These are phyloP conservation scores for Azorinus chamasolen DNA, from an alignment of 2,888 invertebrate species.

Conservation along the genomic window DNA sequence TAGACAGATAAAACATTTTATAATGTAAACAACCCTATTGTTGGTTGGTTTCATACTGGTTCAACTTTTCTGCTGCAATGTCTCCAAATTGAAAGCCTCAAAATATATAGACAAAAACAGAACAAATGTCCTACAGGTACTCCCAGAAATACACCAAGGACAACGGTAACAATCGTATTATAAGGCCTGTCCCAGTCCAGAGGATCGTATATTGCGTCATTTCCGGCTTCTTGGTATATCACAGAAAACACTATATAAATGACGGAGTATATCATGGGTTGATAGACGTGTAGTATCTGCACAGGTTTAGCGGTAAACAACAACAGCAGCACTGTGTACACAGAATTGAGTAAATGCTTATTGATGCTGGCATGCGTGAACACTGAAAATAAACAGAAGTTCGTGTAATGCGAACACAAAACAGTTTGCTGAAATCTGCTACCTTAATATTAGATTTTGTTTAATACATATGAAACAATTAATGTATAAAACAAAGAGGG, in stretches of 20 bases:
- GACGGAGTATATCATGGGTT: slow-evolving; percentile 59
- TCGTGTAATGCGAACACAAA: no score
- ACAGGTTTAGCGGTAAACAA: not conserved
- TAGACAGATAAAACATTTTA: no score
- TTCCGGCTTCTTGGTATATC: slow-evolving; percentile 63
- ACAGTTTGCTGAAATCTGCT: no score
- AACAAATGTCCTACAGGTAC: slow-evolving; percentile 61
- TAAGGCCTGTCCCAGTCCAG: slow-evolving; percentile 62
- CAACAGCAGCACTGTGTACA: not conserved
- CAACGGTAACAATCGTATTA: slow-evolving; percentile 15
- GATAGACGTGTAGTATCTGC: slow-evolving; percentile 63
- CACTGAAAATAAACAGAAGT: slow-evolving; percentile 46
- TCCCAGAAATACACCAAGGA: slow-evolving; percentile 41
- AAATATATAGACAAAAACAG: slow-evolving; percentile 50
- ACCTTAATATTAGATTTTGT: no score
- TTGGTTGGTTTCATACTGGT: no score
- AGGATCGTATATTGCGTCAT: slow-evolving; percentile 54
- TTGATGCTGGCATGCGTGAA: slow-evolving; percentile 56
- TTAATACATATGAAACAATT: no score
- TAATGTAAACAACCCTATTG: no score
- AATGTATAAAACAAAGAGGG: no score
- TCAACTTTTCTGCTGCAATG: no score
- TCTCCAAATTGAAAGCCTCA: slow-evolving; percentile 32
- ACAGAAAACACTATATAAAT: slow-evolving; percentile 63
- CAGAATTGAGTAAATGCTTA: slow-evolving; percentile 23